phyloP scores from a whole-genome alignment of 1,140 invertebrate genomes.

The Drosophila guanche region DNA sequence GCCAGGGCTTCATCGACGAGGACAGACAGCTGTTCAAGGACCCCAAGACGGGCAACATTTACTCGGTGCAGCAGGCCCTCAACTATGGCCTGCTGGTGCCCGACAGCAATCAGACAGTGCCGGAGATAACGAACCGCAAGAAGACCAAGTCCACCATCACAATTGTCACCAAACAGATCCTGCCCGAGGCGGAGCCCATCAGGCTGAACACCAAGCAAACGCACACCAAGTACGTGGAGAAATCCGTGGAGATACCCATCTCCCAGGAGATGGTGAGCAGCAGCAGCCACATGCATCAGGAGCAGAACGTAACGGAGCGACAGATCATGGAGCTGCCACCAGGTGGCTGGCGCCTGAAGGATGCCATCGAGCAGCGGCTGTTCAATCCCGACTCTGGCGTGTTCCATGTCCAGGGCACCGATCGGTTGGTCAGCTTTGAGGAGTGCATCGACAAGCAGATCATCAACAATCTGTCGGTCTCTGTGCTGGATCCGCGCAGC shows the following conservation, averaged over 20 bases:
- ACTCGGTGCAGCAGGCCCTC: slow-evolving; percentile 93
- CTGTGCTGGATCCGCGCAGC: slow-evolving; percentile 89
- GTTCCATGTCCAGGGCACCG: slow-evolving; percentile 94
- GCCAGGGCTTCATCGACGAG: slow-evolving; percentile 92
- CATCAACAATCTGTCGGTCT: slow-evolving; percentile 91
- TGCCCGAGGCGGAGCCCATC: slow-evolving; percentile 77
- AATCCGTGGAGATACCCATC: slow-evolving; percentile 74
- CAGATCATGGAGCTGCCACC: slow-evolving; percentile 89
- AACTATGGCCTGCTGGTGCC: slow-evolving; percentile 88
- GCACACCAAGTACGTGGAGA: slow-evolving; percentile 76
- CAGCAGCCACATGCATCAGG: slow-evolving; percentile 59
- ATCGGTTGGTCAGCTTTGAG: slow-evolving; percentile 92
- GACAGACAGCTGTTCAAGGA: slow-evolving; percentile 91
- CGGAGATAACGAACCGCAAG: slow-evolving; percentile 78
- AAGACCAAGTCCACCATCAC: slow-evolving; percentile 83
- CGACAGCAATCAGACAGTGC: slow-evolving; percentile 84
- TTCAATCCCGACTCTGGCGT: slow-evolving; percentile 92
- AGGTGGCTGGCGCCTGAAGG: slow-evolving; percentile 91
- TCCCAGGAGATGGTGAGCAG: slow-evolving; percentile 81
- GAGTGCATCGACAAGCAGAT: slow-evolving; percentile 94
- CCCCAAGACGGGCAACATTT: slow-evolving; percentile 89
- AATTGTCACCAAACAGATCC: slow-evolving; percentile 80
- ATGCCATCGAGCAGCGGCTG: slow-evolving; percentile 90
- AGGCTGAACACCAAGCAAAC: slow-evolving; percentile 84
- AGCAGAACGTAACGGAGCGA: slow-evolving; percentile 72